phyloP scores from a whole-genome alignment of 2,888 invertebrate species.

The Liopterus haemorrhoidalis region DNA sequence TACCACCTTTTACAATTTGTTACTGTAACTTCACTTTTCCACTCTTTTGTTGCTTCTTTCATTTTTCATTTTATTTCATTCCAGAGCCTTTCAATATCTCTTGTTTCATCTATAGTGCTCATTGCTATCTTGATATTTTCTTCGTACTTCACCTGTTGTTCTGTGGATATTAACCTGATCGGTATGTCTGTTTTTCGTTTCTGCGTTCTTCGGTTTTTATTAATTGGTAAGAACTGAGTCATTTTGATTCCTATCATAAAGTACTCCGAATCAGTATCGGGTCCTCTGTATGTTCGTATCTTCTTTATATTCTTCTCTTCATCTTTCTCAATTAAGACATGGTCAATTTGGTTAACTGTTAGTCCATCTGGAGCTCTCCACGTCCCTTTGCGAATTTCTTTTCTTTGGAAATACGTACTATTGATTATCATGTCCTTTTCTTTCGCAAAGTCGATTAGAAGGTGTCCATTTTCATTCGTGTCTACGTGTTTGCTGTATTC shows the following conservation, averaged over 20 bases:
- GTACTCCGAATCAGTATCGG: slow-evolving; percentile 24
- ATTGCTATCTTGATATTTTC: too few species aligned
- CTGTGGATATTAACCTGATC: too few species aligned
- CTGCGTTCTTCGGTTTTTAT: too few species aligned
- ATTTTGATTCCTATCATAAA: slow-evolving; percentile 16
- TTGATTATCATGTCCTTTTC: slow-evolving; percentile 17
- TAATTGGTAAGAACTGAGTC: too few species aligned
- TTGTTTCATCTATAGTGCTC: too few species aligned
- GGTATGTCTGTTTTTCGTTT: too few species aligned
- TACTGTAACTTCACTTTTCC: too few species aligned
- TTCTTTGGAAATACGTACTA: slow-evolving; percentile 16
- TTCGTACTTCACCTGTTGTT: too few species aligned
- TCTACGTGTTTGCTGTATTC: slow-evolving; percentile 21
- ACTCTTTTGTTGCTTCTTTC: too few species aligned
- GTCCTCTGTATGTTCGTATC: slow-evolving; percentile 21
- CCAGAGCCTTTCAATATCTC: too few species aligned
- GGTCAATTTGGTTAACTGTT: slow-evolving; percentile 22
- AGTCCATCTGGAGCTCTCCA: slow-evolving; percentile 15
- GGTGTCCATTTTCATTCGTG: slow-evolving; percentile 26
- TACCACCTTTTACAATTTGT: too few species aligned
- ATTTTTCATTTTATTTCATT: too few species aligned
- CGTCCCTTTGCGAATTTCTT: slow-evolving; percentile 16
- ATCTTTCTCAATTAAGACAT: slow-evolving; percentile 18
- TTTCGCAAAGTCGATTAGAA: slow-evolving; percentile 20
- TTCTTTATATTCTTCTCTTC: slow-evolving; percentile 15